Evolutionary conservation across 2,797 vertebrate species (phyloP).

Genomic region (Diplodus puntazzo): DNA sequence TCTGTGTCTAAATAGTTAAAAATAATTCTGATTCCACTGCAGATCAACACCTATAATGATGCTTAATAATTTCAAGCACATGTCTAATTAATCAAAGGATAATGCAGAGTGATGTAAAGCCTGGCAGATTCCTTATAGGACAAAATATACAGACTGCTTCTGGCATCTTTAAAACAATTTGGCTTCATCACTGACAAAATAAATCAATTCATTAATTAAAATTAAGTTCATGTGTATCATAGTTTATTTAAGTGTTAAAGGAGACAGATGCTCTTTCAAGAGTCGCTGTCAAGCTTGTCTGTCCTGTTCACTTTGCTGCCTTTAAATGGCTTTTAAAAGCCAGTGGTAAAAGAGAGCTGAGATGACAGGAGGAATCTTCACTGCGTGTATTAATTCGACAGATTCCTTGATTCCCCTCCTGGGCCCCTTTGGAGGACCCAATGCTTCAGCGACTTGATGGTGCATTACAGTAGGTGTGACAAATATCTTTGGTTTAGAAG

Average conservation of each 20-base stretch:
- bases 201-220: slow-evolving; percentile 87
- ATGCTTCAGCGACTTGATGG: slow-evolving; percentile 71
- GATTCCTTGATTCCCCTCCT: slow-evolving; percentile 84
- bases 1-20: slow-evolving; percentile 41
- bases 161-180: slow-evolving; percentile 71
- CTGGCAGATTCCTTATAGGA: slow-evolving; percentile 43
- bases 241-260: slow-evolving; percentile 84
- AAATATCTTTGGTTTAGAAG: slow-evolving; percentile 80
- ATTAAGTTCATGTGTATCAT: slow-evolving; percentile 76
- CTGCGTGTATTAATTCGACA: slow-evolving; percentile 84
- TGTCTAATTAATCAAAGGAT: slow-evolving; percentile 61
- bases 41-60: slow-evolving; percentile 60
- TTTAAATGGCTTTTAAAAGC: slow-evolving; percentile 80
- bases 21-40: slow-evolving; percentile 44
- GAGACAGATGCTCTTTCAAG: slow-evolving; percentile 86
- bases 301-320: slow-evolving; percentile 70
- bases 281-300: slow-evolving; percentile 74
- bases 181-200: slow-evolving; percentile 80
- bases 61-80: slow-evolving; percentile 61
- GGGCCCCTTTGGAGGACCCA: slow-evolving; percentile 77
- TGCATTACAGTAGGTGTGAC: slow-evolving; percentile 83
- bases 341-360: slow-evolving; percentile 71
- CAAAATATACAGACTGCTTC: slow-evolving; percentile 66
- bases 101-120: slow-evolving; percentile 56
- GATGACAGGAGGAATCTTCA: slow-evolving; percentile 77